Evolutionary conservation across 2,888 invertebrate species (phyloP), one percentile per base, ranked within the genome.

Genomic region (Galeruca laticollis): DNA sequence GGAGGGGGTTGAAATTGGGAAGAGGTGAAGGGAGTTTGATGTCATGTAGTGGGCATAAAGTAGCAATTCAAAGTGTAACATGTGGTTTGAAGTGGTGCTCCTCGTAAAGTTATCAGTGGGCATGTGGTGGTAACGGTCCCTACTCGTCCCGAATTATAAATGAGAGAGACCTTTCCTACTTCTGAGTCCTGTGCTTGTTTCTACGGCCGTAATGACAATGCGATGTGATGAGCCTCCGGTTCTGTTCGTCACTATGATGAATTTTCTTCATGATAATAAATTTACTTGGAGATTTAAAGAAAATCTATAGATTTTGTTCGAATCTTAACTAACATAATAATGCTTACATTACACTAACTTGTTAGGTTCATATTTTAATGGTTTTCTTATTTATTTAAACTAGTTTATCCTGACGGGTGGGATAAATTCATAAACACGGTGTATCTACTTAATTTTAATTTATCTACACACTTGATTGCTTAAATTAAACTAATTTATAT

Each of bases 11-110:
- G 60, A 35, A 11, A 33, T 57, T 52, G 6, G 35, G 47, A 72
- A 56, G 71, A 66, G 70, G 66, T 69, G 74, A 74, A 75, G 81
- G 81, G 81, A 69, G 69, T 47, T 63, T 80, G 66, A 81, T 84
- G 84, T 84, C 85, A 85, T 85, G 86, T 84, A 84, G 79, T 82
- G 81, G 81, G 81, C 84, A 86, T 85, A 86, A 85, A 85, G 83
- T 80, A 80, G 79, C 82, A 82, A 83, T 82, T 84, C 83, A 81
- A 84, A 84, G 81, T 84, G 86, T 85, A 86, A 86, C 86, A 86
- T 86, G 85, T 86, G 85, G 84, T 84, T 84, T 83, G 79, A 86
- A 86, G 84, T 85, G 84, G 86, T 84, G 83, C 83, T 84, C 84
- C 83, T 84, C 84, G 85, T 84, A 86, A 86, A 85, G 83, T 86